These are phyloP conservation scores for Drosophila barbarae DNA, from an alignment of 2,888 invertebrate species.

Conservation along the genomic window DNA sequence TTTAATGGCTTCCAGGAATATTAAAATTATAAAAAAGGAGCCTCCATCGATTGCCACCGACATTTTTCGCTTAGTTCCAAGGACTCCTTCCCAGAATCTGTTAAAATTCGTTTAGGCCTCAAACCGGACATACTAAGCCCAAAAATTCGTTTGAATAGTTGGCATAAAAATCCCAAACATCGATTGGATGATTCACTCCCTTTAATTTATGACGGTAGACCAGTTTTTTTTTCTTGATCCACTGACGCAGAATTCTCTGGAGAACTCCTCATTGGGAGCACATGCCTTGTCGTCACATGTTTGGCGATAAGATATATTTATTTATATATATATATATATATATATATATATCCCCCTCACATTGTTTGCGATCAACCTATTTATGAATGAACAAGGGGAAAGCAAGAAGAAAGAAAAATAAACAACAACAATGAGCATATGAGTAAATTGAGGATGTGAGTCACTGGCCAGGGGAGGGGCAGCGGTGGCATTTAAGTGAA, in stretches of 20 bases:
- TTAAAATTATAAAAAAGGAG: background rate
- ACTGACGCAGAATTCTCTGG: constrained; percentile 21
- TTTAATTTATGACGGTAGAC: constrained; percentile 20
- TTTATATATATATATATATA: background rate
- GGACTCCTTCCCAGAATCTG: constrained; percentile 10
- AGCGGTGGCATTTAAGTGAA: constrained; percentile 37
- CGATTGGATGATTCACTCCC: constrained; percentile 19
- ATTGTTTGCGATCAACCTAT: constrained; percentile 14
- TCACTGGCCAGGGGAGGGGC: constrained; percentile 27
- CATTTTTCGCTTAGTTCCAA: background rate
- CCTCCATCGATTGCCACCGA: background rate
- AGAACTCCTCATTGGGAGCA: constrained; percentile 2
- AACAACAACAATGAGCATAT: constrained; percentile 17
- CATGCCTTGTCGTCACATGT: constrained; percentile 39
- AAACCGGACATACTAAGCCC: constrained; percentile 20
- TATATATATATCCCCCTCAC: background rate
- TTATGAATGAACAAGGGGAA: constrained; percentile 47
- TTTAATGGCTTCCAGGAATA: background rate
- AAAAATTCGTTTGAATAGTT: background rate
- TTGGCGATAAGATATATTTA: constrained; percentile 12
- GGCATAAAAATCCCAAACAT: background rate
- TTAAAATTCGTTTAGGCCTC: background rate
- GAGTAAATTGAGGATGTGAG: constrained; percentile 48
- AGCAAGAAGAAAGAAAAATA: constrained; percentile 12
- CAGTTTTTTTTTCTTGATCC: constrained; percentile 3